These are phyloP conservation scores for Pelodytes ibericus DNA, from an alignment of 2,797 vertebrate genomes.

Conservation along the genomic window DNA sequence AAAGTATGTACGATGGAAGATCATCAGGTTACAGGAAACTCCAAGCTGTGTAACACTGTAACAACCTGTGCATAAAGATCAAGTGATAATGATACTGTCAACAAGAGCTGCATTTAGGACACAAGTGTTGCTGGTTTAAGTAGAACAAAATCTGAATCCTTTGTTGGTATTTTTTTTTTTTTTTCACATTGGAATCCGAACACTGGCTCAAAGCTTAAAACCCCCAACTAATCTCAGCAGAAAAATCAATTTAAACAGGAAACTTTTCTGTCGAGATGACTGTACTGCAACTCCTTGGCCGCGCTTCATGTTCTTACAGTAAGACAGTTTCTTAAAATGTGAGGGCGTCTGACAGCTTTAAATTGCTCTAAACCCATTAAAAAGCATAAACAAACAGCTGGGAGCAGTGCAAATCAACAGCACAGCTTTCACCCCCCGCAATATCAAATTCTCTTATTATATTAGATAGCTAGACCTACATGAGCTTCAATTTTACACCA, in stretches of 20 bases:
- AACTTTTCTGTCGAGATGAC: conserved; percentile 54
- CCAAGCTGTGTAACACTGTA: too few relatives aligned
- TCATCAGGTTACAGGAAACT: too few relatives aligned
- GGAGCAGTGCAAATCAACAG: conserved; percentile 42
- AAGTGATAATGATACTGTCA: conserved; percentile 16
- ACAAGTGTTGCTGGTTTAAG: conserved; percentile 21
- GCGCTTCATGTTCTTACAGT: conserved; percentile 53
- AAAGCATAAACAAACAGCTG: conserved; percentile 53
- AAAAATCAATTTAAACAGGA: conserved; percentile 56
- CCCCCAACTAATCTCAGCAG: conserved; percentile 49
- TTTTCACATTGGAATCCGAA: conserved; percentile 36
- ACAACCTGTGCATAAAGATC: too few relatives aligned
- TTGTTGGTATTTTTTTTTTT: conserved; percentile 38
- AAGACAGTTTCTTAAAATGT: conserved; percentile 53
- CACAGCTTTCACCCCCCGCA: conserved; percentile 31
- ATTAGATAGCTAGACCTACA: conserved; percentile 40
- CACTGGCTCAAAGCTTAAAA: conserved; percentile 43
- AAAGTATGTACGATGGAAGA: too few relatives aligned
- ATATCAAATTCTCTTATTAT: conserved; percentile 44
- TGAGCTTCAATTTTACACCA: conserved; percentile 19
- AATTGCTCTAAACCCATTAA: conserved; percentile 56
- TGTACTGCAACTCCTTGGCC: conserved; percentile 47
- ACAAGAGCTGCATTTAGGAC: conserved; percentile 33
- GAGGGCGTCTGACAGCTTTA: conserved; percentile 52
- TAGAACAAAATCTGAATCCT: conserved; percentile 41